These are phyloP conservation scores for Urophycis tenuis DNA, from an alignment of 2,797 vertebrate genomes.

Conservation along the genomic window DNA sequence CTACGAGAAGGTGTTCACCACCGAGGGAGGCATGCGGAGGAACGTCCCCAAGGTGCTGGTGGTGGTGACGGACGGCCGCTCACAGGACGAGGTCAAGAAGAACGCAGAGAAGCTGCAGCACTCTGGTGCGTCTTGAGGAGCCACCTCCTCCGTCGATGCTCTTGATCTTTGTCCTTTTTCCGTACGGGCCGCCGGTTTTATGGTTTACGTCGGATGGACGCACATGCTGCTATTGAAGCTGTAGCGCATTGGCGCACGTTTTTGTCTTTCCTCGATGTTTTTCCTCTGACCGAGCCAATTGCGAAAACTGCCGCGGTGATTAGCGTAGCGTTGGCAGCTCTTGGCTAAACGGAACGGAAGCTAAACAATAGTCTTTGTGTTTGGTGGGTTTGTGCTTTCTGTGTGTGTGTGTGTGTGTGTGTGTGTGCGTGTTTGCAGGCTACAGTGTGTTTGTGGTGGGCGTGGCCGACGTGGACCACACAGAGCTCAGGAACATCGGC, in stretches of 20 bases:
- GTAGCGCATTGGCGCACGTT: conserved; percentile 15
- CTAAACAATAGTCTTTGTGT: conserved; percentile 40
- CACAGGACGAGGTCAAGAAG: conserved; percentile 97
- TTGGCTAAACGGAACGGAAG: conserved; percentile 23
- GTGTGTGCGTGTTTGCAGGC: conserved; percentile 63
- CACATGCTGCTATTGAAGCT: conserved; percentile 6
- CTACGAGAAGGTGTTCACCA: conserved; percentile 87
- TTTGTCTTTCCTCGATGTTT: neutral
- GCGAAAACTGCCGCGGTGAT: conserved; percentile 22
- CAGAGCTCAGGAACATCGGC: conserved; percentile 86
- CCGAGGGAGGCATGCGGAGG: conserved; percentile 90
- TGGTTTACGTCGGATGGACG: neutral
- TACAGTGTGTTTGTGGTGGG: conserved; percentile 97
- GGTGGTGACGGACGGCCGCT: conserved; percentile 95
- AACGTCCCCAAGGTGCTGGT: conserved; percentile 95
- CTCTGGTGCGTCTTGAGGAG: conserved; percentile 70
- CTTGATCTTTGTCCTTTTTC: neutral
- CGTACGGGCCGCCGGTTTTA: neutral
- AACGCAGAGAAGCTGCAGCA: conserved; percentile 86
- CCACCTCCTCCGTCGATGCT: neutral
- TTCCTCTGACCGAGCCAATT: conserved; percentile 6
- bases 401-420: conserved; percentile 69
- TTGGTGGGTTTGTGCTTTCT: conserved; percentile 58
- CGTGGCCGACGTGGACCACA: conserved; percentile 89
- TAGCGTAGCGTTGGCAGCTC: conserved; percentile 1